These are phyloP conservation scores for Drosophila quasianomalipes DNA, from an alignment of 2,888 invertebrate genomes.

Conservation along the genomic window DNA sequence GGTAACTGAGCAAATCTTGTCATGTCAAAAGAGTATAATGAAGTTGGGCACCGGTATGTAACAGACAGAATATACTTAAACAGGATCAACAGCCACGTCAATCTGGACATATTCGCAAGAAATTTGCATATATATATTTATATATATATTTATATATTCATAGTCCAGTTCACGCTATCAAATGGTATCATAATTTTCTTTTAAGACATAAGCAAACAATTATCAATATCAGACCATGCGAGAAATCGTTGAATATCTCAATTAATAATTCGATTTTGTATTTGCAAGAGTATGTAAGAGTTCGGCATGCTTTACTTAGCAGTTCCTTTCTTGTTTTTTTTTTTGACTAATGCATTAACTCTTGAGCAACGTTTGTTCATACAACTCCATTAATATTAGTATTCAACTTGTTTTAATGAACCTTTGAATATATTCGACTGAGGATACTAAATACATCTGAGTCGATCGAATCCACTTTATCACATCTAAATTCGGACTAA, in stretches of 20 bases:
- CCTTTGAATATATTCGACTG: neutral
- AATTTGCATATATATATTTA: neutral
- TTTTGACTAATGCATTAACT: constrained; percentile 28
- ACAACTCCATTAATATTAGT: neutral
- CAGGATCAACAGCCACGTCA: neutral
- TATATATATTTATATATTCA: neutral
- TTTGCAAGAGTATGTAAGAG: neutral
- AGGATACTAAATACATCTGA: neutral
- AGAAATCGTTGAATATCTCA: neutral
- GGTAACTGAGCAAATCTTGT: constrained; percentile 23
- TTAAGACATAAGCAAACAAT: neutral
- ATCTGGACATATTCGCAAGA: neutral
- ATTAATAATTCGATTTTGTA: neutral
- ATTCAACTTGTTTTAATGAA: neutral
- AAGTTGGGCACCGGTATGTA: neutral
- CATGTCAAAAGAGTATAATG: neutral
- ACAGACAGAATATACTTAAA: neutral
- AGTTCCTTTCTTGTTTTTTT: neutral
- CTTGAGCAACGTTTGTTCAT: neutral
- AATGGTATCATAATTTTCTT: neutral
- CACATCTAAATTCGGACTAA: neutral
- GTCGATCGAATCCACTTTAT: neutral
- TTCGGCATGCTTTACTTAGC: neutral
- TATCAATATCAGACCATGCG: neutral
- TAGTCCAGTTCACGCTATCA: neutral